Conservation (phyloP, 2,888 invertebrate species). For the Phengaris alcon region DNA sequence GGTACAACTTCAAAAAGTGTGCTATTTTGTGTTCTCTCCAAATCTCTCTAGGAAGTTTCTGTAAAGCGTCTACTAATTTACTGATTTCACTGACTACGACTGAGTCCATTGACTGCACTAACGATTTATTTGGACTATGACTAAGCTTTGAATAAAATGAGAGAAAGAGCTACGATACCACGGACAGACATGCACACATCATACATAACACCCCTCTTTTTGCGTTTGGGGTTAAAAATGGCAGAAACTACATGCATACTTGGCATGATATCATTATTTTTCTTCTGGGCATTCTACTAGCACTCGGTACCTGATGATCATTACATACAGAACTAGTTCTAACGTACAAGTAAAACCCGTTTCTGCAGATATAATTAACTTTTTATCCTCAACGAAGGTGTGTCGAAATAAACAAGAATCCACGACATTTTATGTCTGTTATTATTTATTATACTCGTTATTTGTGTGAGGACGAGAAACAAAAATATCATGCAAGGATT, state of each 20-base stretch:
- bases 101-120: too few relatives aligned
- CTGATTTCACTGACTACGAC: too few relatives aligned
- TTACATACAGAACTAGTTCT: constrained; percentile 6
- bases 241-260: background rate
- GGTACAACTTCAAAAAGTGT: too few relatives aligned
- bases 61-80: too few relatives aligned
- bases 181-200: too few relatives aligned
- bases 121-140: too few relatives aligned
- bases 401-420: constrained; percentile 23
- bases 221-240: too few relatives aligned
- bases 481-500: constrained; percentile 3
- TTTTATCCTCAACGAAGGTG: constrained; percentile 26
- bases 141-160: too few relatives aligned
- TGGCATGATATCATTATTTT: background rate
- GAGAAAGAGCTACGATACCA: too few relatives aligned
- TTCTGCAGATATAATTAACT: constrained; percentile 25
- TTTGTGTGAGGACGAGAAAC: background rate
- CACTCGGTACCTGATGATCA: background rate
- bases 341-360: constrained; percentile 20
- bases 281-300: background rate
- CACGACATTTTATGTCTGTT: background rate
- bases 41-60: too few relatives aligned
- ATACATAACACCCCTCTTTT: too few relatives aligned
- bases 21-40: too few relatives aligned
- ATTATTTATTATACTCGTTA: constrained; percentile 15